Evolutionary conservation across 2,888 invertebrate genomes (phyloP).

Genomic region (Pantelozetes paolii): DNA sequence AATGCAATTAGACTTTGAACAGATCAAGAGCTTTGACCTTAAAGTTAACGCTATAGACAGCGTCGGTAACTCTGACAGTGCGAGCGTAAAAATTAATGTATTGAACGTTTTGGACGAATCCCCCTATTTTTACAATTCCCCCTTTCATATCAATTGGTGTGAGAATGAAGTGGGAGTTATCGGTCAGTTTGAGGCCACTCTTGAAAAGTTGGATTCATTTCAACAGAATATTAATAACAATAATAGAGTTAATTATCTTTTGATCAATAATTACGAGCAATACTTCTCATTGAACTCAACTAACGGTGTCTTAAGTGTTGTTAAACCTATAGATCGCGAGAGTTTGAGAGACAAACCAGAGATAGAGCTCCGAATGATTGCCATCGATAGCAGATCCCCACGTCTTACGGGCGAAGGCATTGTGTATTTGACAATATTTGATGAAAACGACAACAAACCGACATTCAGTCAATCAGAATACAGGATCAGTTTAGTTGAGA

Average conservation of each 20-base stretch:
- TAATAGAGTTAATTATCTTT: slow-evolving; percentile 84
- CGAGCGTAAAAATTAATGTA: slow-evolving; percentile 69
- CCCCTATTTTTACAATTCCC: slow-evolving; percentile 88
- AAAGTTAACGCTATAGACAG: slow-evolving; percentile 73
- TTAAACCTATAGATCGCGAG: slow-evolving; percentile 71
- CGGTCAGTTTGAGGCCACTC: slow-evolving; percentile 31
- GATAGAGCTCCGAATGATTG: slow-evolving; percentile 77
- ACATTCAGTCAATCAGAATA: slow-evolving; percentile 74
- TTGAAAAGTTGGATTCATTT: slow-evolving; percentile 11
- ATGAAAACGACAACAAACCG: slow-evolving; percentile 89
- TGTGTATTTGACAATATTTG: slow-evolving; percentile 81
- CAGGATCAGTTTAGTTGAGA: slow-evolving; percentile 73
- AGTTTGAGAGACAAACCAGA: slow-evolving; percentile 77
- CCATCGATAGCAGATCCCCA: slow-evolving; percentile 88
- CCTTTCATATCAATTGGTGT: slow-evolving; percentile 86
- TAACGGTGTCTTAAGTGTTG: slow-evolving; percentile 74
- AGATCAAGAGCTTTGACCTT: slow-evolving; percentile 75
- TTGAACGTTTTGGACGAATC: slow-evolving; percentile 90
- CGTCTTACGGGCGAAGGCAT: slow-evolving; percentile 87
- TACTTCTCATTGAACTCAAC: slow-evolving; percentile 86
- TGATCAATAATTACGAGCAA: slow-evolving; percentile 80
- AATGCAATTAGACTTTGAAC: slow-evolving; percentile 72
- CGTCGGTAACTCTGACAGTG: slow-evolving; percentile 62
- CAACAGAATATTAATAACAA: slow-evolving; percentile 54
- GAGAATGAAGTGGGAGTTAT: slow-evolving; percentile 61